phyloP scores from a whole-genome alignment of 35 echinoderm and acorn worm species.

The Lytechinus pictus region DNA sequence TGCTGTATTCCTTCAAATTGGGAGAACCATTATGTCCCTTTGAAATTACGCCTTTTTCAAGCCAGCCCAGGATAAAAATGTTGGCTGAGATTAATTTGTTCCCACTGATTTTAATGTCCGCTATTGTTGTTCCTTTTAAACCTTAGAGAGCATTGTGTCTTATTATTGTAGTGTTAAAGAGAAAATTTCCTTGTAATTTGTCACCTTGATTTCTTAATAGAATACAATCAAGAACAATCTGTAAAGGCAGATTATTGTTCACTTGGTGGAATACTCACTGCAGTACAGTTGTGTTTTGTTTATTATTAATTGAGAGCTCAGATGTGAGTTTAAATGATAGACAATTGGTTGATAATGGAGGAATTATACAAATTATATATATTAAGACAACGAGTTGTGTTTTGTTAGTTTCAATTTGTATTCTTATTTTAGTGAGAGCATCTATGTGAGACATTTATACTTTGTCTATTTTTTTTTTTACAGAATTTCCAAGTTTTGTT shows the following conservation, averaged over 20 bases:
- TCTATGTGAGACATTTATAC: constrained; percentile 11
- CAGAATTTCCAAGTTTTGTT: neutral
- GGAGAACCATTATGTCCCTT: neutral
- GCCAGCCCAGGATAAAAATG: neutral
- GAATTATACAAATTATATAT: neutral
- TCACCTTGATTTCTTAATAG: neutral
- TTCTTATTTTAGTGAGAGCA: neutral
- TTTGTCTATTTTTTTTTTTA: neutral
- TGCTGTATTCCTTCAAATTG: neutral
- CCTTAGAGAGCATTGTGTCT: neutral
- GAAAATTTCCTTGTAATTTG: constrained; percentile 20
- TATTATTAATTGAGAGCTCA: neutral
- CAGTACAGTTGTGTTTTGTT: neutral
- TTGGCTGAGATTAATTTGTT: neutral
- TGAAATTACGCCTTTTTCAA: neutral
- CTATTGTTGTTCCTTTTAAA: neutral
- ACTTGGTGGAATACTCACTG: neutral
- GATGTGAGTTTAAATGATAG: neutral
- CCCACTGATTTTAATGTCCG: neutral
- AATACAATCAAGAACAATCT: neutral
- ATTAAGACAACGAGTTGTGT: neutral
- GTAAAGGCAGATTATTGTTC: neutral
- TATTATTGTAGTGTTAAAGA: neutral
- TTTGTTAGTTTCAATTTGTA: neutral
- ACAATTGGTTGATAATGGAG: neutral